A percentile compares a stretch with the other conserved stretches of the same genome.
These are phyloP conservation scores for Carassius gibelio DNA, from an alignment of 2,113 vertebrate species.

Conservation along the genomic window DNA sequence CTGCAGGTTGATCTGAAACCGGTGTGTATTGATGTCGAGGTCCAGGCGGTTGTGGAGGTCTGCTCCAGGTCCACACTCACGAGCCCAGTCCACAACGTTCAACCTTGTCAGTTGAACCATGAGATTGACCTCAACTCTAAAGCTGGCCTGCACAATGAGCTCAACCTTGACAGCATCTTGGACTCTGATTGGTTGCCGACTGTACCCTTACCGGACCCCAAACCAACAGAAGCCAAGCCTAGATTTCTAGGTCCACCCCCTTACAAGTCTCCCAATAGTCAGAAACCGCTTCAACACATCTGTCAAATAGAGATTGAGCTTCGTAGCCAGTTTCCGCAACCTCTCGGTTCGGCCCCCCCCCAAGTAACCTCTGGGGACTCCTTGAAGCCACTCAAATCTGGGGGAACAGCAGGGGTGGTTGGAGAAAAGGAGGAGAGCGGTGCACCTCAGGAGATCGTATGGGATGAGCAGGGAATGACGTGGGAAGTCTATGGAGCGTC, in stretches of 20 bases:
- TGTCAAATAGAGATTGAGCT: conserved; percentile 68
- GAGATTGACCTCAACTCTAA: conserved; percentile 60
- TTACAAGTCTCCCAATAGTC: conserved; percentile 37
- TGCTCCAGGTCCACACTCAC: conserved; percentile 77
- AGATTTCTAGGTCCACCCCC: not conserved
- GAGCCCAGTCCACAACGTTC: conserved; percentile 76
- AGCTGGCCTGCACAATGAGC: conserved; percentile 42
- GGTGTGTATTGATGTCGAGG: conserved; percentile 73
- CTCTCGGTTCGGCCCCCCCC: not conserved
- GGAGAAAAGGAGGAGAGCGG: conserved; percentile 55
- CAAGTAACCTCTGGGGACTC: not conserved
- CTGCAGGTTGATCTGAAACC: conserved; percentile 41
- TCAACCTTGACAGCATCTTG: not conserved
- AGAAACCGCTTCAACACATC: conserved; percentile 59
- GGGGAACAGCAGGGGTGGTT: conserved; percentile 45
- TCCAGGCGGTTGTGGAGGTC: conserved; percentile 80
- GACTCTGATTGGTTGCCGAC: conserved; percentile 48
- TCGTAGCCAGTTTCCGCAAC: conserved; percentile 52
- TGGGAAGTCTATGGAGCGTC: conserved; percentile 90
- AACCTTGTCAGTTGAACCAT: conserved; percentile 40
- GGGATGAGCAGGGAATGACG: conserved; percentile 89
- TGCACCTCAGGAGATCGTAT: conserved; percentile 79
- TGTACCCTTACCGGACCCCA: not conserved
- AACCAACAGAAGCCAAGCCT: not conserved
- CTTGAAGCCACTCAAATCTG: conserved; percentile 23